phyloP scores from a whole-genome alignment of 2,113 vertebrate genomes.

The Tupaia tana region DNA sequence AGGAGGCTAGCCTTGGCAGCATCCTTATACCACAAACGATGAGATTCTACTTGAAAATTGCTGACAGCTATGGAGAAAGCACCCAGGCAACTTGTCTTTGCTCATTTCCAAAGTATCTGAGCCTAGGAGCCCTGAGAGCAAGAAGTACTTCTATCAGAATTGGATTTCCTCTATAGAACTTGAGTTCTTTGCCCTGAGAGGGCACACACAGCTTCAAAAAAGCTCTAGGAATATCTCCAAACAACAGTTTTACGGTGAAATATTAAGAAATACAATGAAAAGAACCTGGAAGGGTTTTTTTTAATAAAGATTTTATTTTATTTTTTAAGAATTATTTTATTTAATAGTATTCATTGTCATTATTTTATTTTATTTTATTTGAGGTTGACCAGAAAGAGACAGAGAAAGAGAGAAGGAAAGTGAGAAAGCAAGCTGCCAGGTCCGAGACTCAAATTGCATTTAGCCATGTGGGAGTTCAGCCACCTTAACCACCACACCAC shows the following conservation, averaged over 20 bases:
- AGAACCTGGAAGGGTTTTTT: neutral
- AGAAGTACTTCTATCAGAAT: slow-evolving; percentile 31
- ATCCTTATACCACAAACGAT: neutral
- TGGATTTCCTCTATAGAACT: neutral
- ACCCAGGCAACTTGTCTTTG: slow-evolving; percentile 23
- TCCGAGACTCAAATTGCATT: too few relatives aligned
- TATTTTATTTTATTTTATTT: too few relatives aligned
- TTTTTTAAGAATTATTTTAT: too few relatives aligned
- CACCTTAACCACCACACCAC: too few relatives aligned
- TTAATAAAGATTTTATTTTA: neutral
- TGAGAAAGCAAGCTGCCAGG: too few relatives aligned
- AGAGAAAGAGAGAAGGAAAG: too few relatives aligned
- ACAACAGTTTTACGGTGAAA: neutral
- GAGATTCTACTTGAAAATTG: slow-evolving; percentile 48
- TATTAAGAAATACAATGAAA: slow-evolving; percentile 14
- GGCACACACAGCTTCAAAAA: slow-evolving; percentile 17
- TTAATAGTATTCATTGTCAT: too few relatives aligned
- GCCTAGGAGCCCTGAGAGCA: slow-evolving; percentile 23
- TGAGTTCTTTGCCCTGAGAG: slow-evolving; percentile 17
- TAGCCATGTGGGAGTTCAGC: too few relatives aligned
- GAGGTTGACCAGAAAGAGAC: too few relatives aligned
- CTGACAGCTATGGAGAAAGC: neutral
- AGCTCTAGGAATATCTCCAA: slow-evolving; percentile 51
- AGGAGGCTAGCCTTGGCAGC: neutral
- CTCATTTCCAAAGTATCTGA: neutral